A percentile compares a stretch with the other conserved stretches of the same genome.
phyloP scores from a whole-genome alignment of 2,113 vertebrate species.

The Nyctereutes procyonoides region DNA sequence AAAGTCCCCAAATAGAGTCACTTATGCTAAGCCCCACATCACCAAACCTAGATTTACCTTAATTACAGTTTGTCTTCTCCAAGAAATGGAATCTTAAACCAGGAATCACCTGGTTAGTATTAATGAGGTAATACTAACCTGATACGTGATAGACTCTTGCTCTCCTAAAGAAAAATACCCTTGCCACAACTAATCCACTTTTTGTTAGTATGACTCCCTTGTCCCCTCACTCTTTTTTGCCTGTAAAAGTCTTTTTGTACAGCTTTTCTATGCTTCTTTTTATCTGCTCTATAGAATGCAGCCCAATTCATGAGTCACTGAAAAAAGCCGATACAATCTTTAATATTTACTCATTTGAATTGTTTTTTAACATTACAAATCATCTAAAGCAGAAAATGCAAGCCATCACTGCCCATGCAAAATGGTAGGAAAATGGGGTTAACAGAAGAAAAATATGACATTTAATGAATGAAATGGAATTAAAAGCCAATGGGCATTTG shows the following conservation, averaged over 20 bases:
- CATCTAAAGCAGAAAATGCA: slow-evolving; percentile 49
- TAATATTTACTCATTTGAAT: background rate
- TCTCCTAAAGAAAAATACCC: background rate
- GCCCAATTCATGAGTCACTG: background rate
- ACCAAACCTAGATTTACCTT: background rate
- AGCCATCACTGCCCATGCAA: background rate
- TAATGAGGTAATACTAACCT: background rate
- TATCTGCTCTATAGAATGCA: background rate
- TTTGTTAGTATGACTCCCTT: background rate
- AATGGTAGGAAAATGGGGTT: background rate
- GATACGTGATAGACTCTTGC: background rate
- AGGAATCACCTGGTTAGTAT: background rate
- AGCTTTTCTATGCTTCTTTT: background rate
- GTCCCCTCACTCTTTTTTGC: background rate
- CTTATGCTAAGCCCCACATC: background rate
- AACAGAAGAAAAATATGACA: slow-evolving; percentile 11
- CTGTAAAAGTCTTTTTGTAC: background rate
- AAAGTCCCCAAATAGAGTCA: background rate
- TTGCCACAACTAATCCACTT: background rate
- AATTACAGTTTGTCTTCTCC: background rate
- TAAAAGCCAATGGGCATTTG: background rate
- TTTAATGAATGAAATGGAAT: background rate
- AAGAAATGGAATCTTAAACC: background rate
- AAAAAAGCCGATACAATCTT: background rate
- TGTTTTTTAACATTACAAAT: slow-evolving; percentile 65